Base-by-base conservation (phyloP, 2,888 invertebrate genomes). In the Apocheima hispidaria region DNA sequence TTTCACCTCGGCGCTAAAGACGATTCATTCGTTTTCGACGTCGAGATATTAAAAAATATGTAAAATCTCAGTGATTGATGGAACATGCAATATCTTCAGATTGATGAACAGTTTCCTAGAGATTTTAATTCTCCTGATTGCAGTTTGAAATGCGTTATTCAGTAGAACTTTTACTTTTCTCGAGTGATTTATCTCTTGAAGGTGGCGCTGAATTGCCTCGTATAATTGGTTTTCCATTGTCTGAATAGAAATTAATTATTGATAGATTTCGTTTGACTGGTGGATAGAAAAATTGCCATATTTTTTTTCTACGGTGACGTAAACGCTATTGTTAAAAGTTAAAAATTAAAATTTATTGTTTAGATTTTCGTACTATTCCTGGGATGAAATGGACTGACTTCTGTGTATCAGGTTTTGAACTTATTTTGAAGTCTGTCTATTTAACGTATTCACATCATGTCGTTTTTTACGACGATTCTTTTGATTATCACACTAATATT, bases 41-140 rank as follows among this genome's bases (percentile, higher is more conserved):
- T 36, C 36, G 21, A 44, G n/a, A 44, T 43, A 44, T 50, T 50
- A 44, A 55, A 57, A 55, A 41, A 35, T 62, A 62, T 61, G 52
- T 41, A 53, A 58, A 53, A 30, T 68, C 48, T 40, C 40, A 21
- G 43, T 60, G 62, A 60, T 58, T 64, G 67, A 70, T 67, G 9
- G 35, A 46, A 36, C 12, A 21, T 51, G 56, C 61, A 62, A 62
- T 55, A 56, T 41, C 40, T 30, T 60, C 3, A 14, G 52, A 53
- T 36, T 62, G 61, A 62, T 52, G 44, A 61, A 58, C 60, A 38
- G n/a, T 52, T 60, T 54, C 40, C 38, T 50, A 40, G 43, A 49
- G 35, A 28, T 40, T 54, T 55, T 46, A 20, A 16, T 14, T 41
- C 33, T 4, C 46, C 23, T 21, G 48, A 49, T 53, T 56, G 41